Conservation (phyloP, 2,113 vertebrate species). For the Lepus timidus region DNA sequence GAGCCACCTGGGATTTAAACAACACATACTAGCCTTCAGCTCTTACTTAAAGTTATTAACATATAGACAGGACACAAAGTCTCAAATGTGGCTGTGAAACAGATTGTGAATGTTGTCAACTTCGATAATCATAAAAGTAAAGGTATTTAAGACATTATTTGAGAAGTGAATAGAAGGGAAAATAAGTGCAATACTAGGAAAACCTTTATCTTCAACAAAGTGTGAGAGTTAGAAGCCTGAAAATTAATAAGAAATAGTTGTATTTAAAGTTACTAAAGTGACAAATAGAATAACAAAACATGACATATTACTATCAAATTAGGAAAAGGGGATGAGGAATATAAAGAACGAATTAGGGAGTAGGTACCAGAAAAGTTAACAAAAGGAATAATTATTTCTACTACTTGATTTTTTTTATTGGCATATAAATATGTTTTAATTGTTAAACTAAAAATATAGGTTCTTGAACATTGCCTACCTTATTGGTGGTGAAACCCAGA, state of each 20-base stretch:
- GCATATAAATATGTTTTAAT: conserved; percentile 34
- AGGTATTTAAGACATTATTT: background rate
- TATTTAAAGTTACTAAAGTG: conserved; percentile 50
- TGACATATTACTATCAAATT: background rate
- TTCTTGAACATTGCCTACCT: background rate
- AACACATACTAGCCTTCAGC: conserved; percentile 15
- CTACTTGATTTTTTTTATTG: background rate
- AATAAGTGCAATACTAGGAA: background rate
- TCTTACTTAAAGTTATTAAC: conserved; percentile 2
- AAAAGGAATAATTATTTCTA: background rate
- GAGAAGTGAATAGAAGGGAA: conserved; percentile 18
- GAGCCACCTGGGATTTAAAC: background rate
- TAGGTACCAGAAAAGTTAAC: conserved; percentile 47
- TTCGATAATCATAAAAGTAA: conserved; percentile 42
- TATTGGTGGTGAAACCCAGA: background rate
- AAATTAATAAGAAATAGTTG: background rate
- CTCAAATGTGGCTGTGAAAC: background rate
- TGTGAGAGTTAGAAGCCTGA: background rate
- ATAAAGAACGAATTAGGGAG: background rate
- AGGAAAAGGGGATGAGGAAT: background rate
- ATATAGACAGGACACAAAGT: background rate
- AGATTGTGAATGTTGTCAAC: conserved; percentile 37
- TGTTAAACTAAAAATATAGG: conserved; percentile 41
- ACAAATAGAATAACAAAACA: conserved; percentile 8
- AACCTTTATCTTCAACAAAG: background rate